Conservation (phyloP, 2,797 vertebrate species). For the Diplodus puntazzo region DNA sequence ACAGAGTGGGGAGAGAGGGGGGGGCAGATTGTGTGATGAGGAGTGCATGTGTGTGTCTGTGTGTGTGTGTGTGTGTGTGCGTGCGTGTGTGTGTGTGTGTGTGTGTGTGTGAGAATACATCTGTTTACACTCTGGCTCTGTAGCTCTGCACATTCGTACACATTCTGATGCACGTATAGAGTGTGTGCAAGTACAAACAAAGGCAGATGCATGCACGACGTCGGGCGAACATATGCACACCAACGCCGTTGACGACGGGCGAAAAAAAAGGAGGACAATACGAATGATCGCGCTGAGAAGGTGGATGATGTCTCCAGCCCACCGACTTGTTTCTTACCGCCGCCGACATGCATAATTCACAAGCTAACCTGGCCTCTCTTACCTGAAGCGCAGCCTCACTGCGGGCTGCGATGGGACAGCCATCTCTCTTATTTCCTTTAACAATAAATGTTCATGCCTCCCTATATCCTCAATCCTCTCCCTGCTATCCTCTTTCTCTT, state of each 20-base stretch:
- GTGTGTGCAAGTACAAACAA: slow-evolving; percentile 28
- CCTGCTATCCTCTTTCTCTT: slow-evolving; percentile 49
- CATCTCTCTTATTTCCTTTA: slow-evolving; percentile 79
- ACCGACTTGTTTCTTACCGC: slow-evolving; percentile 43
- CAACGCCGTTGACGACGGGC: neutral
- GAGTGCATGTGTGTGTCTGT: slow-evolving; percentile 50
- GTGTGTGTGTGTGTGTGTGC: slow-evolving; percentile 17
- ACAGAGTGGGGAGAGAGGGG: slow-evolving; percentile 70
- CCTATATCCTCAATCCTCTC: slow-evolving; percentile 69
- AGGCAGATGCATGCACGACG: slow-evolving; percentile 8
- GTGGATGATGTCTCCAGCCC: slow-evolving; percentile 46
- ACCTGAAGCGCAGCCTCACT: slow-evolving; percentile 70
- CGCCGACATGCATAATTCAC: slow-evolving; percentile 73
- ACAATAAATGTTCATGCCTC: slow-evolving; percentile 78
- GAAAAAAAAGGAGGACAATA: slow-evolving; percentile 2
- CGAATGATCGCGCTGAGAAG: slow-evolving; percentile 24
- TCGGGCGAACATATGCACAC: slow-evolving; percentile 28
- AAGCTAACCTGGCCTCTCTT: slow-evolving; percentile 63
- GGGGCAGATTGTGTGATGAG: slow-evolving; percentile 59
- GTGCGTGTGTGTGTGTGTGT: slow-evolving; percentile 53
- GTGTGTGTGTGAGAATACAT: slow-evolving; percentile 44
- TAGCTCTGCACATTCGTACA: slow-evolving; percentile 39
- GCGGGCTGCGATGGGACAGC: slow-evolving; percentile 67
- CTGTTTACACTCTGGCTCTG: slow-evolving; percentile 59
- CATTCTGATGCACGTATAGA: slow-evolving; percentile 71